Percentiles rank a stretch among this genome's conserved stretches.
phyloP scores from a whole-genome alignment of 1,140 invertebrate species.

The Acromyrmex echinatior region DNA sequence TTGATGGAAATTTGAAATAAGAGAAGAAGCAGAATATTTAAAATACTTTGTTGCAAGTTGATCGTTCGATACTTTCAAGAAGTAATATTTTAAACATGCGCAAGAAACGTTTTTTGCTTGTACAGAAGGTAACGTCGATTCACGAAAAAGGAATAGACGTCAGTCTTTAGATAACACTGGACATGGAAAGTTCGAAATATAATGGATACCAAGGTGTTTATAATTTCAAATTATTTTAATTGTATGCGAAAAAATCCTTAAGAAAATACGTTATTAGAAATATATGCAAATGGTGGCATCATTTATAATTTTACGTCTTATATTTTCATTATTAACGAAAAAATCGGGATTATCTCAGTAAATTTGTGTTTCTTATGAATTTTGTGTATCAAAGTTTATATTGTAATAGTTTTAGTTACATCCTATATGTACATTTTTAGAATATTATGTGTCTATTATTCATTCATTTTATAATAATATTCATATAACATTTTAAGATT shows the following conservation, averaged over 20 bases:
- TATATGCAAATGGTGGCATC: neutral
- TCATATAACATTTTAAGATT: too few relatives aligned
- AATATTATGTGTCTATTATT: neutral
- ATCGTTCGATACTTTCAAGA: neutral
- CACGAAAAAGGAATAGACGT: neutral
- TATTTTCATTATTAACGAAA: neutral
- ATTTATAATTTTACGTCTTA: neutral
- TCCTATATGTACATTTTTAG: too few relatives aligned
- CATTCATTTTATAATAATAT: too few relatives aligned
- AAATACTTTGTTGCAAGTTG: neutral
- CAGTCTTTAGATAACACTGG: neutral
- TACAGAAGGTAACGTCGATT: neutral
- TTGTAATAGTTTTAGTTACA: too few relatives aligned
- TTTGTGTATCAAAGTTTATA: neutral
- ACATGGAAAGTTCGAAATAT: slow-evolving; percentile 16
- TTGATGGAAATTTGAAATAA: neutral
- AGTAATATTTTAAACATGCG: neutral
- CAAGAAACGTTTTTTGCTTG: neutral
- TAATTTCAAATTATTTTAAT: neutral
- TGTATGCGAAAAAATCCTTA: neutral
- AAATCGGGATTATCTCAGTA: neutral
- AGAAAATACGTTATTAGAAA: neutral
- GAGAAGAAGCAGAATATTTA: neutral
- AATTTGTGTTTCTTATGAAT: neutral
- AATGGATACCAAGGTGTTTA: neutral